Base-by-base conservation (phyloP, 37 sponge, comb jelly and placozoan genomes). In the Axinella damicornis region DNA sequence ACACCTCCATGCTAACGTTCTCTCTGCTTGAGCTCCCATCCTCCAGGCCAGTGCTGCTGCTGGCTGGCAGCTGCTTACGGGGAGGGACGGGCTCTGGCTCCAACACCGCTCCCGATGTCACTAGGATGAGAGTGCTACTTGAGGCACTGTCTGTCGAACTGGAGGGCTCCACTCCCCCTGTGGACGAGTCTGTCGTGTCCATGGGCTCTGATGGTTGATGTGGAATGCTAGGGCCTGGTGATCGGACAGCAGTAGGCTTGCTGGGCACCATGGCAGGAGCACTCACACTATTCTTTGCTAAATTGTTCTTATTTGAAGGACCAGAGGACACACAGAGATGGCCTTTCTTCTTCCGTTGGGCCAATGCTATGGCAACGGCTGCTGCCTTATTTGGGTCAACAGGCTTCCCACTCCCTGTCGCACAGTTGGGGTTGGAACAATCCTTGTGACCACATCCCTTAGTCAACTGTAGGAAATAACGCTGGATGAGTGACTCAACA, bases 401-500 rank as follows among this genome's bases (percentile, higher is more conserved):
- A 19, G 62, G 73, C 40, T 75, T 57, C 24, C 87, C 83, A 53
- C 80, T 69, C 19, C 90, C 90, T 59, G 90, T 89, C 53, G 90
- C 89, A 89, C 95, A 95, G 66, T 79, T n/a, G 2, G 63, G 70
- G 67, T 92, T 95, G 40, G 59, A 66, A 39, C 95, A 95, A 2
- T 22, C 76, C 36, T 69, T 67, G 15, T 75, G 55, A 2, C 90
- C 87, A 85, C 95, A 95, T 21, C 95, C 95, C 73, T 83, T 60
- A 19, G 95, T 95, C 27, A 95, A 71, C 78, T 92, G 93, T 6
- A 79, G 46, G 71, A 91, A 95, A 74, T 85, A 95, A 46, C 40
- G 35, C 64, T 75, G 35, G 15, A 84, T 83, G 17, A 72, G 58
- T 35, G 38, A 73, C 22, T 58, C 53, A 20, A 77, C 68, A 36